Conservation (phyloP, 2,888 invertebrate genomes). For the Gastracanthus pulcherrimus region DNA sequence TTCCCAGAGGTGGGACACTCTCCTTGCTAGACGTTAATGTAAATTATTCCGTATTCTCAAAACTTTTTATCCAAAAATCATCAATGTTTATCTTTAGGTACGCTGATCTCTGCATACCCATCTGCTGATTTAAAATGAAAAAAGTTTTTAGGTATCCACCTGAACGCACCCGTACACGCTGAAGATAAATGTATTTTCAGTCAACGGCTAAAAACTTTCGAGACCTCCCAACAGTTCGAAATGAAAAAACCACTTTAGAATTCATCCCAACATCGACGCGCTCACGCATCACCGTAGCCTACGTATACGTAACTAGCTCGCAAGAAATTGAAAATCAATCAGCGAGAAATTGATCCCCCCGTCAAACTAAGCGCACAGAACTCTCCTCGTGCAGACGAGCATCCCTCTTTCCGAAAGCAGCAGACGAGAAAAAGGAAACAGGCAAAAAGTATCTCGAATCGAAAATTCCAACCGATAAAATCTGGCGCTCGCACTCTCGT, state of each 20-base stretch:
- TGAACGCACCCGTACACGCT: no score
- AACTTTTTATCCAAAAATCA: no score
- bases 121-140: no score
- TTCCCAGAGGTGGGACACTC: no score
- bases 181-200: no score
- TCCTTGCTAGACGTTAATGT: no score
- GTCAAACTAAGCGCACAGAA: not conserved
- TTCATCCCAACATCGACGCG: no score
- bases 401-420: not conserved
- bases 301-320: not conserved
- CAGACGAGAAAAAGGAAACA: not conserved
- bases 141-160: no score
- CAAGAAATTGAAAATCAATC: slow-evolving; percentile 17
- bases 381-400: not conserved
- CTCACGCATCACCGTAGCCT: not conserved
- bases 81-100: no score
- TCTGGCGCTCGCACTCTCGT: not conserved
- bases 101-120: no score
- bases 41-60: no score
- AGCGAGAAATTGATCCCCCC: not conserved
- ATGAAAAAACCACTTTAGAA: not conserved
- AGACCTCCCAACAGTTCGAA: not conserved
- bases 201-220: no score
- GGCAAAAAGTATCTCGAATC: not conserved
- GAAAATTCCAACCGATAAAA: not conserved